phyloP scores from a whole-genome alignment of 2,113 vertebrate genomes.

The Pholis gunnellus region DNA sequence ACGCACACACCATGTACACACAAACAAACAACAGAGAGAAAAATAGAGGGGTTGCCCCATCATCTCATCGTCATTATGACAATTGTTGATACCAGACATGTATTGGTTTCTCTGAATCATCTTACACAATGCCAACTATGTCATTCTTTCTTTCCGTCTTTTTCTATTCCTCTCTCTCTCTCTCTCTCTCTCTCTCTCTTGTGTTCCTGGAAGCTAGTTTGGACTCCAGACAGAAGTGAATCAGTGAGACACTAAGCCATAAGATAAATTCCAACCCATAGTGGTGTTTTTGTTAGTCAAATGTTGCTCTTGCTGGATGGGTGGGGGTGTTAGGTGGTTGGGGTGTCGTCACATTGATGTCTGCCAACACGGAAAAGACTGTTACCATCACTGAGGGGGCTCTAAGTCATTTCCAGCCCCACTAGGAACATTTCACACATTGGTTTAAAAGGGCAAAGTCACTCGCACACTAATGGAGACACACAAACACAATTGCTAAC shows the following conservation, averaged over 20 bases:
- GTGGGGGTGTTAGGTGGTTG: conserved; percentile 41
- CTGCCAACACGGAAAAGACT: conserved; percentile 56
- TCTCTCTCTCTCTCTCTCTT: conserved; percentile 46
- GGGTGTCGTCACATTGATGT: conserved; percentile 40
- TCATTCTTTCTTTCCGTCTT: conserved; percentile 47
- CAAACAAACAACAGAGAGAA: conserved; percentile 67
- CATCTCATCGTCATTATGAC: conserved; percentile 71
- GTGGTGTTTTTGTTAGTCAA: conserved; percentile 62
- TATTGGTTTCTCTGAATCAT: conserved; percentile 75
- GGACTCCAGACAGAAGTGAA: conserved; percentile 75
- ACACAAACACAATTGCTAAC: conserved; percentile 61
- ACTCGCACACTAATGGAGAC: conserved; percentile 58
- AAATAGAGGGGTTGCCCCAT: conserved; percentile 73
- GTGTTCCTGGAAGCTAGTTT: conserved; percentile 74
- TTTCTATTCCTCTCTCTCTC: conserved; percentile 46
- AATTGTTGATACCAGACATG: conserved; percentile 72
- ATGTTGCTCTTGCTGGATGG: conserved; percentile 33
- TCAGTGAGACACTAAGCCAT: conserved; percentile 64
- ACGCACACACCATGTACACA: conserved; percentile 25
- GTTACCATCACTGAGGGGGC: conserved; percentile 51
- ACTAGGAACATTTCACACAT: conserved; percentile 76
- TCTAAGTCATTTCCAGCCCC: conserved; percentile 71
- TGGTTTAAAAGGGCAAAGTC: conserved; percentile 70
- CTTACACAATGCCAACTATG: conserved; percentile 67
- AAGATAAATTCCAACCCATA: conserved; percentile 59